Evolutionary conservation across 2,797 vertebrate species (phyloP).

Genomic region (Sorex maritimensis): DNA sequence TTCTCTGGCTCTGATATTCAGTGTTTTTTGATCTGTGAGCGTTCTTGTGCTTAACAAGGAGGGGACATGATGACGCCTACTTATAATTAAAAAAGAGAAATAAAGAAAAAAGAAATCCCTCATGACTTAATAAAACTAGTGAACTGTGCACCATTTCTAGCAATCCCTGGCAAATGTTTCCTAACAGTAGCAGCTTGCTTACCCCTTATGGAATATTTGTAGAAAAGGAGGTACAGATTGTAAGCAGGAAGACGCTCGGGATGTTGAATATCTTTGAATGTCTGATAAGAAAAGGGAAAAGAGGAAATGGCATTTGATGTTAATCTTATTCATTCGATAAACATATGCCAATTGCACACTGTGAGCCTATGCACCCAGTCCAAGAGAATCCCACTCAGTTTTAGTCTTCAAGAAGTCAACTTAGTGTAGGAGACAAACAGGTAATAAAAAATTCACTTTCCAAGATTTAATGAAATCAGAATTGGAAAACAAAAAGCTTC

Average conservation of each 20-base stretch:
- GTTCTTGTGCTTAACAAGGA: constrained; percentile 48
- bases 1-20: background rate
- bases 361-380: constrained; percentile 15
- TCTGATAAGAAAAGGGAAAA: constrained; percentile 82
- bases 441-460: background rate
- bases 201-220: constrained; percentile 87
- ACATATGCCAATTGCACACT: constrained; percentile 71
- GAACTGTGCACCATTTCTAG: constrained; percentile 83
- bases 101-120: background rate
- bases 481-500: constrained; percentile 1
- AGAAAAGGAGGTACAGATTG: constrained; percentile 84
- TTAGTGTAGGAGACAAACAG: constrained; percentile 22
- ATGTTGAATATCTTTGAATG: constrained; percentile 85
- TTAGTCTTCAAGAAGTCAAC: constrained; percentile 71
- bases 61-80: constrained; percentile 45
- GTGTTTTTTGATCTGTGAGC: constrained; percentile 28
- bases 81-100: background rate
- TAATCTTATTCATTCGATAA: constrained; percentile 83
- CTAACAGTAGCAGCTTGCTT: constrained; percentile 88
- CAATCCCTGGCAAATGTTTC: constrained; percentile 88
- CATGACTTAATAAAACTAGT: constrained; percentile 55
- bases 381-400: constrained; percentile 59
- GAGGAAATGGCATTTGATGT: constrained; percentile 81
- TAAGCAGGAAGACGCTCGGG: constrained; percentile 81
- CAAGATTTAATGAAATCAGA: constrained; percentile 33